Percentiles rank a stretch among this genome's conserved stretches.
These are phyloP conservation scores for rat (Rattus norvegicus) DNA, from an alignment of 2,113 vertebrate genomes.

Conservation along the genomic window DNA sequence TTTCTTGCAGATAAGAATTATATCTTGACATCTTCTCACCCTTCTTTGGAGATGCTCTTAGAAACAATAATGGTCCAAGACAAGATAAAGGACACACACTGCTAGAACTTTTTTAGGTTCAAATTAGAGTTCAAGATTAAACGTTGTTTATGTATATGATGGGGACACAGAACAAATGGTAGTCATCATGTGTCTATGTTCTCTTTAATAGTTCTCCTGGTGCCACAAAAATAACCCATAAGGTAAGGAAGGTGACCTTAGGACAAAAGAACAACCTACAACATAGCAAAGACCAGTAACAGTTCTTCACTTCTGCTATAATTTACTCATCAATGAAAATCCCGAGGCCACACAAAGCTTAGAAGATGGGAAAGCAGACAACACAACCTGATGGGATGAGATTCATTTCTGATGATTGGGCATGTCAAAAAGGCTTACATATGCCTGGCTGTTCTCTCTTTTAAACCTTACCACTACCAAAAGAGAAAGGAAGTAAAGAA, in stretches of 20 bases:
- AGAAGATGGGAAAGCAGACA: neutral
- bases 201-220: neutral
- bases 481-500: neutral
- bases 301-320: neutral
- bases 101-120: neutral
- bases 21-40: neutral
- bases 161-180: neutral
- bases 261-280: too few species aligned
- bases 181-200: neutral
- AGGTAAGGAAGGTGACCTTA: neutral
- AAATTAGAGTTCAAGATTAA: neutral
- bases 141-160: neutral
- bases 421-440: neutral
- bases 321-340: neutral
- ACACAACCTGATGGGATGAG: neutral
- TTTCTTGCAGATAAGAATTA: slow-evolving; percentile 53
- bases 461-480: neutral
- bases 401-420: neutral
- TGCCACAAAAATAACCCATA: neutral
- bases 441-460: neutral
- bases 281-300: too few species aligned
- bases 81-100: neutral
- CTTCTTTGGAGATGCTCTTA: neutral
- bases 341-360: neutral
- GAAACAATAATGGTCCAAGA: neutral